Conservation (phyloP, 2,888 invertebrate species). For the Pollenia angustigena region DNA sequence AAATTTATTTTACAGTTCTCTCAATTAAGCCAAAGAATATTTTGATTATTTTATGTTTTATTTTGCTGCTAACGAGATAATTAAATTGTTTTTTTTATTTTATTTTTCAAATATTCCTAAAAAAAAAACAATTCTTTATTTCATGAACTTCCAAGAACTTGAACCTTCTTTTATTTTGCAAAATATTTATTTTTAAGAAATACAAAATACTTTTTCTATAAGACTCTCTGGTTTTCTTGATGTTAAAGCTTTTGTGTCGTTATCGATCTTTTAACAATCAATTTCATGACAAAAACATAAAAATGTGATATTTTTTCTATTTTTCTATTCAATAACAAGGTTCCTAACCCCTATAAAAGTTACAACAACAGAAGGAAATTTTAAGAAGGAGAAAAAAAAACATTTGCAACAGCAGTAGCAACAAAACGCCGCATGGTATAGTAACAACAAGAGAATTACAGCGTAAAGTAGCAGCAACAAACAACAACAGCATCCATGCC, state of each 20-base stretch:
- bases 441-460: conserved; percentile 58
- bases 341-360: conserved; percentile 72
- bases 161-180: conserved; percentile 37
- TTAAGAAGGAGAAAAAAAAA: conserved; percentile 18
- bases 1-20: no score
- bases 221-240: conserved; percentile 9
- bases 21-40: no score
- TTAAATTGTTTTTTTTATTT: not conserved
- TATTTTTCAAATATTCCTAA: not conserved
- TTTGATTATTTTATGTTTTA: no score
- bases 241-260: conserved; percentile 60
- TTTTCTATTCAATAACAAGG: conserved; percentile 71
- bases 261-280: conserved; percentile 74
- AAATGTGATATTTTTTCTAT: conserved; percentile 63
- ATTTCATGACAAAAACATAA: conserved; percentile 73
- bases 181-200: conserved; percentile 20
- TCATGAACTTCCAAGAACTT: conserved; percentile 65
- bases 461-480: conserved; percentile 54
- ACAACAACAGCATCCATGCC: not conserved
- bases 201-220: conserved; percentile 11
- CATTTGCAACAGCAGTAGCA: conserved; percentile 48
- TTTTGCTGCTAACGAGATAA: not conserved
- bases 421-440: conserved; percentile 58
- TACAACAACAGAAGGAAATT: conserved; percentile 15
- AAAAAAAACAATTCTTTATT: not conserved